phyloP scores from a whole-genome alignment of 2,888 invertebrate genomes.

The Neoitamus cyanurus region DNA sequence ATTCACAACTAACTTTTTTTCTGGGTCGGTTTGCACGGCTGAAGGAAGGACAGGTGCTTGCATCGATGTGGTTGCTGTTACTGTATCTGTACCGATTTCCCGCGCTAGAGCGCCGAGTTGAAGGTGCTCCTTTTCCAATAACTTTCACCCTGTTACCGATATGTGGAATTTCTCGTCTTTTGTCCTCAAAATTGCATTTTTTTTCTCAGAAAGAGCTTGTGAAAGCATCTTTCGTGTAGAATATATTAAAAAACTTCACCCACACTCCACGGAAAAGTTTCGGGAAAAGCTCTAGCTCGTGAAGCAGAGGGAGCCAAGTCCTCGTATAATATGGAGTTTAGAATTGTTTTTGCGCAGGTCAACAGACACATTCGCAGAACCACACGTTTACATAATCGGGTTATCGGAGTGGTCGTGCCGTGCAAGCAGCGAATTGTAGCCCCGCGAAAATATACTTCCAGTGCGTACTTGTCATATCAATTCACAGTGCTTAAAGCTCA shows the following conservation, averaged over 20 bases:
- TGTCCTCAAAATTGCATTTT: conserved; percentile 16
- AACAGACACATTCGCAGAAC: not conserved
- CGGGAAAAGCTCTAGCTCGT: not conserved
- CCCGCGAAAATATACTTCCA: conserved; percentile 33
- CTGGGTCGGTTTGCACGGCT: not conserved
- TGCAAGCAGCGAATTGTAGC: not conserved
- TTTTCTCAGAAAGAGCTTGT: conserved; percentile 18
- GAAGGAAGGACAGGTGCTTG: not conserved
- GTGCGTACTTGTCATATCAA: conserved; percentile 42
- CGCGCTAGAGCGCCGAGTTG: not conserved
- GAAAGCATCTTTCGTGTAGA: conserved; percentile 7
- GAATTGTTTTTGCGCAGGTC: not conserved
- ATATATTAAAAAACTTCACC: conserved; percentile 6
- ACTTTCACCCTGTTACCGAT: conserved; percentile 15
- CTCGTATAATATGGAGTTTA: not conserved
- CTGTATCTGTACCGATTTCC: not conserved
- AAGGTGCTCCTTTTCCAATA: conserved; percentile 16
- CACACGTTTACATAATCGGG: not conserved
- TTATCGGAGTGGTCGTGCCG: not conserved
- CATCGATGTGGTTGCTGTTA: not conserved
- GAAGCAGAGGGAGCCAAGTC: not conserved
- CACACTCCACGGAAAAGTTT: not conserved
- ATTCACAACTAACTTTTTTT: not conserved
- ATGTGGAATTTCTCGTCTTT: not conserved
- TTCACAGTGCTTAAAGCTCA: conserved; percentile 42